Percentiles rank a stretch among this genome's conserved stretches.
phyloP scores from a whole-genome alignment of 2,888 invertebrate genomes.

The Fragum sueziense region DNA sequence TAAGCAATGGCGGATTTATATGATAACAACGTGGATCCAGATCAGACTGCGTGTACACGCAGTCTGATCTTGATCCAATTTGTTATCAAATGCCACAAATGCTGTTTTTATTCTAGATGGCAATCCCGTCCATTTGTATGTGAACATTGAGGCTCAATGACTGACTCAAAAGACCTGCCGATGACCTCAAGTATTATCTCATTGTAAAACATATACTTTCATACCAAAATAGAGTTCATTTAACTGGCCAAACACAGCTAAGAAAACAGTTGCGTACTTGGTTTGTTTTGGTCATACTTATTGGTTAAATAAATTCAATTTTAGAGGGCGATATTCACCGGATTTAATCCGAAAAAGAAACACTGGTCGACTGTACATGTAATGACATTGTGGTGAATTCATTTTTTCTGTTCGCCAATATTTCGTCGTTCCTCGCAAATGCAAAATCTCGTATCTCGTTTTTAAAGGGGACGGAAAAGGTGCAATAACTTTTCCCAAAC shows the following conservation, averaged over 20 bases:
- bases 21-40: not conserved
- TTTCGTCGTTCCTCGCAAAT: not conserved
- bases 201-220: not conserved
- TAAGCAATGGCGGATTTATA: not conserved
- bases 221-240: conserved; percentile 1
- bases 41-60: not conserved
- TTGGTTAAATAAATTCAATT: conserved; percentile 28
- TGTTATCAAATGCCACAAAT: too few species aligned
- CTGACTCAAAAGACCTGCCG: not conserved
- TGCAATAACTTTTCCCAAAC: too few species aligned
- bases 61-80: not conserved
- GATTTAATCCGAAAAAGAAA: conserved; percentile 28
- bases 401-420: too few species aligned
- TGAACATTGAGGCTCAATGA: too few species aligned
- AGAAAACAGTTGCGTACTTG: conserved; percentile 20
- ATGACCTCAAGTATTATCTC: not conserved
- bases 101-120: too few species aligned
- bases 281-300: conserved; percentile 23
- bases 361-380: conserved; percentile 1
- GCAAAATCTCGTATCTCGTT: not conserved
- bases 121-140: too few species aligned
- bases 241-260: conserved; percentile 14
- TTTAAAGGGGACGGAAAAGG: too few species aligned
- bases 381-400: too few species aligned
- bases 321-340: conserved; percentile 19